phyloP scores from a whole-genome alignment of 2,888 invertebrate genomes.

The Aromia moschata region DNA sequence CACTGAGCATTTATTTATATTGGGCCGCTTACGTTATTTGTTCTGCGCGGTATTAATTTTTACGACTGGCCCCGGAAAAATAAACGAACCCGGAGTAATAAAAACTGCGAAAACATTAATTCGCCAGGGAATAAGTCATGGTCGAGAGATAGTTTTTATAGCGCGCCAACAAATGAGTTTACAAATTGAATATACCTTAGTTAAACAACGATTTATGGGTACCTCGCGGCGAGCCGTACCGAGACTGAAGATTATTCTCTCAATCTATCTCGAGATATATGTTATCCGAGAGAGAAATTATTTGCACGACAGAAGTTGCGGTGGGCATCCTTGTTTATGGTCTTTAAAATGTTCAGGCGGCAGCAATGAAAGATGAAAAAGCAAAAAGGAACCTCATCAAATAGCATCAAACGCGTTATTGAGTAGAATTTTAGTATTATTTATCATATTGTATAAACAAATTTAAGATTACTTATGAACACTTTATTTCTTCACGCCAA shows the following conservation, averaged over 20 bases:
- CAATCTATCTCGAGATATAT: constrained; percentile 27
- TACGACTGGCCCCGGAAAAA: constrained; percentile 23
- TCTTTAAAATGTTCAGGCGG: background rate
- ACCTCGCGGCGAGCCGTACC: constrained; percentile 34
- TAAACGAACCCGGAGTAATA: constrained; percentile 35
- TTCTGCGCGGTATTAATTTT: constrained; percentile 25
- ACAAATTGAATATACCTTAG: constrained; percentile 48
- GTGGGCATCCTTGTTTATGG: constrained; percentile 18
- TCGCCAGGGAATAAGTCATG: constrained; percentile 31
- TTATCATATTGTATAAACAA: no score
- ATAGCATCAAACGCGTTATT: no score
- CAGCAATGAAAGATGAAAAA: no score
- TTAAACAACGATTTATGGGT: constrained; percentile 46
- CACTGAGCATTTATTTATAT: no score
- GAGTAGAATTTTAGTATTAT: no score
- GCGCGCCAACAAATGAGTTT: constrained; percentile 47
- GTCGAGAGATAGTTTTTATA: constrained; percentile 40
- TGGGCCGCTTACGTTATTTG: no score
- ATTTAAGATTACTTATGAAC: no score
- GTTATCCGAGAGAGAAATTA: constrained; percentile 33
- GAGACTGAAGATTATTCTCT: constrained; percentile 34
- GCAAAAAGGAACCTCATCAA: no score
- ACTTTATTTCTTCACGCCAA: no score
- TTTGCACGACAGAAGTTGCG: constrained; percentile 27
- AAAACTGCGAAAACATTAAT: constrained; percentile 34